These are phyloP conservation scores for Rhagophthalmus giganteus DNA, from an alignment of 2,888 invertebrate species.

Conservation along the genomic window DNA sequence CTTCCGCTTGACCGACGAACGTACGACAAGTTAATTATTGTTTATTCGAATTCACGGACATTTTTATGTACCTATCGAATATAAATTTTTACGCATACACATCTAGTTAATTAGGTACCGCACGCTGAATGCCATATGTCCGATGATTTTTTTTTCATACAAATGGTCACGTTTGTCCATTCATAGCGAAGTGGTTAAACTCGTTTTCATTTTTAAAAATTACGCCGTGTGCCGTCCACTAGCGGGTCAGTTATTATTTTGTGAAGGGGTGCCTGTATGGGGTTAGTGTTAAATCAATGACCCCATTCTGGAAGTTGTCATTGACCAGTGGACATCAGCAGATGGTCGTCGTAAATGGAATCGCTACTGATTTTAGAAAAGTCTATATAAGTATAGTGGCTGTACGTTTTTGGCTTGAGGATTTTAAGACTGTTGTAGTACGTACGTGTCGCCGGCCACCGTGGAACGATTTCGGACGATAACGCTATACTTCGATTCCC, in stretches of 20 bases:
- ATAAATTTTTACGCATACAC: too few relatives aligned
- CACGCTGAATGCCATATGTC: neutral
- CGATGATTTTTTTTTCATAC: neutral
- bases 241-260: constrained; percentile 31
- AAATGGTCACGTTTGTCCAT: constrained; percentile 14
- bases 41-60: too few relatives aligned
- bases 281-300: constrained; percentile 26
- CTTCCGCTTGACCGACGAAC: too few relatives aligned
- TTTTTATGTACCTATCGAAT: too few relatives aligned
- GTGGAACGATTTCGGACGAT: constrained; percentile 25
- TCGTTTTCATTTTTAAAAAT: too few relatives aligned
- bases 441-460: constrained; percentile 11
- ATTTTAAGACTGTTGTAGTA: too few relatives aligned
- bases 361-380: too few relatives aligned
- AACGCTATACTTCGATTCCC: constrained; percentile 20
- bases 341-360: constrained; percentile 11
- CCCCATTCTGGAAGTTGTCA: constrained; percentile 34
- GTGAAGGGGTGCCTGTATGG: constrained; percentile 22
- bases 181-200: constrained; percentile 26
- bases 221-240: too few relatives aligned
- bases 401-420: too few relatives aligned
- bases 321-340: constrained; percentile 37
- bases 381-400: too few relatives aligned
- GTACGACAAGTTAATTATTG: too few relatives aligned
- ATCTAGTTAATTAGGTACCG: neutral